Evolutionary conservation across 1,140 invertebrate species (phyloP), one percentile per base, ranked within the genome.

Genomic region (Drosophila ambigua): DNA sequence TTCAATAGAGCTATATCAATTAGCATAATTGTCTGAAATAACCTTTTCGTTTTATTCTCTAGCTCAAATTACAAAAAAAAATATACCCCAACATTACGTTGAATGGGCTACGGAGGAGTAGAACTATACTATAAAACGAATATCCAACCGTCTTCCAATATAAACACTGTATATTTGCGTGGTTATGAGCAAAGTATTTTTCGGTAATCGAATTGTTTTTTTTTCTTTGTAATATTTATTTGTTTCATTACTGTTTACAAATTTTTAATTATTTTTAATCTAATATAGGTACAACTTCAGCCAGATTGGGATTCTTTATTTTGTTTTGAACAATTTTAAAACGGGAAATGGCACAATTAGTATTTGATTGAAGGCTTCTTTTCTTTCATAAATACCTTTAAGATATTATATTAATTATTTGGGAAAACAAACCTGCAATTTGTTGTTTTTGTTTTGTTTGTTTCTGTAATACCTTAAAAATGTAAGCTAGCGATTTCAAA

Each of bases 291-390:
- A 69, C 66, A 69, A 69, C 64, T 69, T 69, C 66, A 69, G 66
- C 66, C 66, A 69, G 66, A 69, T 68, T 58, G 66, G 61, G 11
- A 39, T 39, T 39, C 35, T 46, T 54, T 24, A 31, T 55, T 68
- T 69, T 69, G 66, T 69, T 69, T 69, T 69, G 66, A 69, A 69
- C 66, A 69, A 69, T 68, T 69, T 49, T 35, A 68, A 69, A 69
- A 58, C 49, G 66, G 66, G 51, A 69, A 69, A 69, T 69, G 66
- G 66, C 66, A 69, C 66, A 69, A 68, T 69, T 69, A 69, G 66
- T 69, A 68, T 69, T 69, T 45, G 64, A 68, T 69, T 69, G 43
- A 69, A 68, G 66, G 66, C 66, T 66, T 31, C 4, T 66, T 41
- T 46, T 69, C 4, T 68, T 43, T 46, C 55, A 55, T 67, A 68